These are phyloP conservation scores for Phodopus roborovskii DNA, from an alignment of 2,113 vertebrate species.

Conservation along the genomic window DNA sequence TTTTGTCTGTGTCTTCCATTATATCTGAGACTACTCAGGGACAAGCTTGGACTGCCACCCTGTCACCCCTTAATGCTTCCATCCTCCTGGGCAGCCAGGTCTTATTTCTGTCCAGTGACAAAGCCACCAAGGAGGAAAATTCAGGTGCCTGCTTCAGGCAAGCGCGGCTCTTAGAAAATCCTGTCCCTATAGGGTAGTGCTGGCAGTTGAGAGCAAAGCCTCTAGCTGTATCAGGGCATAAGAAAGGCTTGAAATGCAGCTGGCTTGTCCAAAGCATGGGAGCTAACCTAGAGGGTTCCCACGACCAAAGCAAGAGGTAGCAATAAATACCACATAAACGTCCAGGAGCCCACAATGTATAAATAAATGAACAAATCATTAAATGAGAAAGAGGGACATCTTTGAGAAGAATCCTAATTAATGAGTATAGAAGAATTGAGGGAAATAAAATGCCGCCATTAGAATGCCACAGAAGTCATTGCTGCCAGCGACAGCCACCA, in stretches of 20 bases:
- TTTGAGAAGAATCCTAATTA: neutral
- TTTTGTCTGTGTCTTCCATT: neutral
- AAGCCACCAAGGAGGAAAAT: neutral
- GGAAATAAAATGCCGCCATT: accelerated
- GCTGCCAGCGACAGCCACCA: neutral
- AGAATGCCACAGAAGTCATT: neutral
- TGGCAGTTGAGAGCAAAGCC: accelerated
- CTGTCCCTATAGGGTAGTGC: neutral
- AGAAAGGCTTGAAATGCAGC: too few relatives aligned
- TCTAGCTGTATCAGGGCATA: accelerated
- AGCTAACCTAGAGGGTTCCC: neutral
- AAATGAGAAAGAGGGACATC: neutral
- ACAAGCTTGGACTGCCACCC: neutral
- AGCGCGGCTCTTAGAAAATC: neutral
- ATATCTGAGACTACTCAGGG: neutral
- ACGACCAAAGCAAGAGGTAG: accelerated
- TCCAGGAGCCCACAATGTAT: accelerated
- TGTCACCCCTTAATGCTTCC: neutral
- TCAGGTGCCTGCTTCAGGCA: neutral
- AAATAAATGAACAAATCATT: neutral
- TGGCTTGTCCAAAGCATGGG: neutral
- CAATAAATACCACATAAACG: neutral
- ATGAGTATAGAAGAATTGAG: neutral
- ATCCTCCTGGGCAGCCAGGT: neutral
- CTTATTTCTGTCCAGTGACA: accelerated